phyloP scores from a whole-genome alignment of 2,888 invertebrate species.

The Taenaris catops region DNA sequence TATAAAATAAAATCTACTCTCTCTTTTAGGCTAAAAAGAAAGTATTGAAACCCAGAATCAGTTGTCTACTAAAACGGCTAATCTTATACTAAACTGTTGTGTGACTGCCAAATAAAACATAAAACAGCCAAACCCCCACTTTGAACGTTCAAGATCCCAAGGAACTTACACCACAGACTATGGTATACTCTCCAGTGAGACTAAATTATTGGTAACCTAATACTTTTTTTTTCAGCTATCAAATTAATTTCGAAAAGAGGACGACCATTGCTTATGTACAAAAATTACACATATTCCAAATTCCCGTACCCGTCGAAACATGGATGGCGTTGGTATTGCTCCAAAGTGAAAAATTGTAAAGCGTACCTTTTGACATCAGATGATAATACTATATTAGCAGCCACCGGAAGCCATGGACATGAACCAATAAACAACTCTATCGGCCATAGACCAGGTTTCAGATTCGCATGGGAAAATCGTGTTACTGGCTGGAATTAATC shows the following conservation, averaged over 20 bases:
- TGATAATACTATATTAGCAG: constrained; percentile 35
- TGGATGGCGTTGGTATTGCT: constrained; percentile 62
- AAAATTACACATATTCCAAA: constrained; percentile 50
- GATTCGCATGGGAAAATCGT: background rate
- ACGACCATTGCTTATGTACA: constrained; percentile 44
- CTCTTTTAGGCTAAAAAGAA: no score
- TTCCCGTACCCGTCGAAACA: constrained; percentile 44
- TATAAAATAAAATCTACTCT: no score
- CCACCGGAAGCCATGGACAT: constrained; percentile 41
- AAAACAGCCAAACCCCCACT: no score
- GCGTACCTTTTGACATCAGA: constrained; percentile 45
- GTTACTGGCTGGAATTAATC: background rate
- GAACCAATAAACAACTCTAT: constrained; percentile 17
- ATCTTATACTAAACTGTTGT: no score
- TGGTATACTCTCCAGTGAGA: no score
- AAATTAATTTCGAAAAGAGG: constrained; percentile 44
- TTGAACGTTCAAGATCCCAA: no score
- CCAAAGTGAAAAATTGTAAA: constrained; percentile 49
- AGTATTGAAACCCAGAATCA: constrained; percentile 58
- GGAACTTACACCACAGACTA: no score
- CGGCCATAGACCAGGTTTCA: background rate
- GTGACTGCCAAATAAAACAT: no score
- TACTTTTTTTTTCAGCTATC: constrained; percentile 31
- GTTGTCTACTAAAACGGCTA: no score
- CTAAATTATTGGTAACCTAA: no score